Evolutionary conservation across 2,113 vertebrate species (phyloP), one percentile per base, ranked within the genome.

Genomic region (Alosa alosa): DNA sequence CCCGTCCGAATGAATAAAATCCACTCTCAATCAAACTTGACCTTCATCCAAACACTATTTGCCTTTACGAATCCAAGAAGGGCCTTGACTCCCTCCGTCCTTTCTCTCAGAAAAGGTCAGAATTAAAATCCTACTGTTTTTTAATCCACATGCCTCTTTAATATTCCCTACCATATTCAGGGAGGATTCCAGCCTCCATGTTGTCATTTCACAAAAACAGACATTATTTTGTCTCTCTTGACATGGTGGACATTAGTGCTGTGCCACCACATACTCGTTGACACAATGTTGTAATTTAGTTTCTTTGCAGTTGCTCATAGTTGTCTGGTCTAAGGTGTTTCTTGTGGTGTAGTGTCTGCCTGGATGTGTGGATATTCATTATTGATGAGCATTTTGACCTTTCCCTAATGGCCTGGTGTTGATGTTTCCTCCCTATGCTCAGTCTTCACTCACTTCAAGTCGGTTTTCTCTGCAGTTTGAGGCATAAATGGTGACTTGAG

Each of bases 381-480:
- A 78, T 78, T 78, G 25, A 78, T 78, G 72, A 78, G 13, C 13
- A 36, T 39, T 41, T 17, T 78, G 72, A 78, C 72, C 72, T 78
- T 78, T 78, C 11, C 72, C 25, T 31, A 13, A 39, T 17, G 25
- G 10, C 72, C 13, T 11, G 13, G 72, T 41, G 72, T 78, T 78
- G 11, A 78, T 78, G 72, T 39, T 78, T 78, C 72, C 31, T 36
- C 72, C 2, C 31, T 36, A 39, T 17, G 13, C 72, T 36, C n/a
- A 72, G 25, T 31, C 64, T 36, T 31, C 64, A 0, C 64, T n/a
- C n/a, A n/a, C n/a, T n/a, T n/a, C n/a, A 31, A 13, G 9, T 17
- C 31, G 10, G 3, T 13, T 78, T 78, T 39, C 72, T 17, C 10
- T 39, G 31, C 15, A 13, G 10, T 60, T 60, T 18, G 18, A 0